Evolutionary conservation across 2,888 invertebrate species (phyloP).

Genomic region (Embidobia sp.): DNA sequence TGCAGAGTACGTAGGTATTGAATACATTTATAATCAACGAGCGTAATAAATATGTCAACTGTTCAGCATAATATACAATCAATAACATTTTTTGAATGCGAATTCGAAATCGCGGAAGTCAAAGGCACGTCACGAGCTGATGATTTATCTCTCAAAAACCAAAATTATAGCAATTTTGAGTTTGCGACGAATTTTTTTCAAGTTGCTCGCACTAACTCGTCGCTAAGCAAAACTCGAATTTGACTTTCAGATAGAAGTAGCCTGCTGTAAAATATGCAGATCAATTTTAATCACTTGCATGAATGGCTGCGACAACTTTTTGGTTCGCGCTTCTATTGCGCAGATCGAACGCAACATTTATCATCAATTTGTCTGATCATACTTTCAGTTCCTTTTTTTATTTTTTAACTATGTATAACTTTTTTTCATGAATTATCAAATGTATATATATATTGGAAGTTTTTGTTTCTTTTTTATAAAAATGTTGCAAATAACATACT

Average conservation of each 20-base stretch:
- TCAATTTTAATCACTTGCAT: conserved; percentile 22
- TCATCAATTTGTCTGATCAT: too few relatives aligned
- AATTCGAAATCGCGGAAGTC: neutral
- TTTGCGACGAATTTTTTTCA: too few relatives aligned
- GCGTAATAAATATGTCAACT: conserved; percentile 11
- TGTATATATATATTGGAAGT: too few relatives aligned
- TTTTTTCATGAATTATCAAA: too few relatives aligned
- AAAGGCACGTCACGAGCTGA: neutral
- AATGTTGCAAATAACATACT: too few relatives aligned
- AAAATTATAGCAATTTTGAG: too few relatives aligned
- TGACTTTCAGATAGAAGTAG: conserved; percentile 12
- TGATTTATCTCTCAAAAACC: neutral
- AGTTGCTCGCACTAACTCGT: neutral
- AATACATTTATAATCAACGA: conserved; percentile 7
- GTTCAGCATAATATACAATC: neutral
- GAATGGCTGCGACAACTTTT: conserved; percentile 13
- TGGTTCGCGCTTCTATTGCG: conserved; percentile 3
- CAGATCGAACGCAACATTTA: too few relatives aligned
- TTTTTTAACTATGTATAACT: too few relatives aligned
- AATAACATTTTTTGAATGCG: neutral
- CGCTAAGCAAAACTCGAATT: conserved; percentile 1
- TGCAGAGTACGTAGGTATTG: conserved; percentile 26
- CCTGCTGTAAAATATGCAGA: neutral
- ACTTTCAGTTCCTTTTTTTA: too few relatives aligned
- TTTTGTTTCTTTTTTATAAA: too few relatives aligned